Evolutionary conservation across 2,113 vertebrate genomes (phyloP).

Genomic region (Variabilichromis moorii): DNA sequence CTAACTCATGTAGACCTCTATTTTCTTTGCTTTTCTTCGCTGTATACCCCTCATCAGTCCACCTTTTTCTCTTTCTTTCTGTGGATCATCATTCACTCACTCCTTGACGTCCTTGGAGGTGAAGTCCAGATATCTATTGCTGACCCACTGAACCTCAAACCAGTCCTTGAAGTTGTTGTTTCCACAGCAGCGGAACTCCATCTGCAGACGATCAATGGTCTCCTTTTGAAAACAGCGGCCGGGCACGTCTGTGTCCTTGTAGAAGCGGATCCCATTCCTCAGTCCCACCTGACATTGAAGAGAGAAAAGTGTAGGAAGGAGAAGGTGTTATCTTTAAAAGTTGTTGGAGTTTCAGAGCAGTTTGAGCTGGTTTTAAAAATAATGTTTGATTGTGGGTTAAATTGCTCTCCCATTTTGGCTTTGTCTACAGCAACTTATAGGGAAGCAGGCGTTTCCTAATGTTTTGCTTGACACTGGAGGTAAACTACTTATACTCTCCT

Average conservation of each 20-base stretch:
- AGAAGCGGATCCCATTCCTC: conserved; percentile 77
- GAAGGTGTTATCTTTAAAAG: background rate
- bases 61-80: background rate
- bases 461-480: background rate
- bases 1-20: background rate
- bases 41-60: background rate
- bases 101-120: conserved; percentile 78
- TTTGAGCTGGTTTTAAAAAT: background rate
- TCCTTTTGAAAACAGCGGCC: conserved; percentile 81
- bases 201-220: conserved; percentile 79
- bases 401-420: background rate
- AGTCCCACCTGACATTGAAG: conserved; percentile 68
- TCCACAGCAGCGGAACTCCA: conserved; percentile 80
- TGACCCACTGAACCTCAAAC: conserved; percentile 84
- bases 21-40: background rate
- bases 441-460: background rate
- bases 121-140: conserved; percentile 77
- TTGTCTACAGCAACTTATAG: background rate
- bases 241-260: conserved; percentile 79
- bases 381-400: background rate
- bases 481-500: background rate
- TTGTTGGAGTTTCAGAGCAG: background rate
- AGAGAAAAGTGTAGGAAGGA: background rate
- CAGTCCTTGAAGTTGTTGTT: conserved; percentile 80
- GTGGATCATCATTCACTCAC: conserved; percentile 62